These are phyloP conservation scores for Oreochromis grahami DNA, from an alignment of 2,797 vertebrate genomes.

Conservation along the genomic window DNA sequence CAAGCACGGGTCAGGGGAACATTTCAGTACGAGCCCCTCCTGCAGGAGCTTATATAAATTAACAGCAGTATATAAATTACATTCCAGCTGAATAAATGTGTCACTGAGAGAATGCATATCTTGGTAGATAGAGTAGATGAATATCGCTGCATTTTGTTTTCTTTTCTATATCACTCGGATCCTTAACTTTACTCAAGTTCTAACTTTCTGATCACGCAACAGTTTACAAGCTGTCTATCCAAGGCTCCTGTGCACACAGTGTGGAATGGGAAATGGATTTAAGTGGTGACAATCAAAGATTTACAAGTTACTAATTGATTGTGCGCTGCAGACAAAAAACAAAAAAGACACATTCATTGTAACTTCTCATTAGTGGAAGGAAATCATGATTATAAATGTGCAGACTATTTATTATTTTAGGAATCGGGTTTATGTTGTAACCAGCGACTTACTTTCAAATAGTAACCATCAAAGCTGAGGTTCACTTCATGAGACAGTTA, in stretches of 20 bases:
- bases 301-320: conserved; percentile 11
- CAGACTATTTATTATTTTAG: neutral
- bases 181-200: neutral
- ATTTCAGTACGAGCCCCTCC: neutral
- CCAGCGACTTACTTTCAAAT: conserved; percentile 21
- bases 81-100: conserved; percentile 15
- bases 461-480: conserved; percentile 4
- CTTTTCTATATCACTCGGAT: neutral
- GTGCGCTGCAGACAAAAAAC: conserved; percentile 5
- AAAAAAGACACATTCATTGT: neutral
- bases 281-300: conserved; percentile 43
- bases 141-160: neutral
- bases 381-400: conserved; percentile 12
- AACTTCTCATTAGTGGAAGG: neutral
- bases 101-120: neutral
- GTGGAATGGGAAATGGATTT: conserved; percentile 39
- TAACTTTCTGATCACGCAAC: neutral
- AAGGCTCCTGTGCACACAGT: conserved; percentile 26
- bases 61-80: neutral
- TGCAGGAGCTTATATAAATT: conserved; percentile 13
- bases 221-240: conserved; percentile 38
- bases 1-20: conserved; percentile 1
- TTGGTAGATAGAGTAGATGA: neutral
- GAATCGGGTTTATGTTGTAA: conserved; percentile 18
- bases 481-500: conserved; percentile 50